Evolutionary conservation across 2,797 vertebrate species (phyloP), one percentile per base, ranked within the genome.

Genomic region (Adrianichthys oophorus): DNA sequence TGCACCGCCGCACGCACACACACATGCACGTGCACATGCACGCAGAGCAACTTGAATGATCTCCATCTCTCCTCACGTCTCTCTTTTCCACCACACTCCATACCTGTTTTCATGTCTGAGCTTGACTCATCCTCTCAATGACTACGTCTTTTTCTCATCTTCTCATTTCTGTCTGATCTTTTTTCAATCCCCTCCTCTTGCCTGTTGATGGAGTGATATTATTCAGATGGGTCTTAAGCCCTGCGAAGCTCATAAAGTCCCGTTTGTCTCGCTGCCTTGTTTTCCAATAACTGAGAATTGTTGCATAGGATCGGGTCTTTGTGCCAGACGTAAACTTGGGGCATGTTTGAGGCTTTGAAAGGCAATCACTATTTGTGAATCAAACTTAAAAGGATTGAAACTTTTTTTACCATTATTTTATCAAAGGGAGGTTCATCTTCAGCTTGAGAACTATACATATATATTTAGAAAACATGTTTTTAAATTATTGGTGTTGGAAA

Each of bases 31-130:
- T 50, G 15, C 65, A 47, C 51, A n/a, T 48, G 21, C 70, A 18
- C 55, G 7, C 19, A 7, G 3, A 68, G 41, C 60, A 63, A 79
- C 83, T 72, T 82, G 80, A 84, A 83, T 80, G 85, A 86, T 87
- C 80, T 77, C 26, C 42, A 74, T 84, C 75, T 79, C 85, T 83
- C 74, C 77, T 84, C 76, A 72, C 69, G 72, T 85, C 76, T 79
- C 68, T 62, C 67, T 61, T 29, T 50, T 32, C 76, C 72, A 69
- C 80, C 76, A 76, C 80, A 70, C 80, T 65, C 83, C 79, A 76
- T 84, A 82, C 81, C 85, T 86, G 83, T 81, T 89, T 88, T 87
- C 76, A 84, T 83, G 86, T 86, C 82, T 84, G 79, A 85, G 80
- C 83, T 82, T 69, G 84, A 85, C 87, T 86, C 85, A 83, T 87